Percentiles rank a stretch among this genome's conserved stretches.
Conservation (phyloP, 2,113 vertebrate species). For the Dissostichus mawsoni region DNA sequence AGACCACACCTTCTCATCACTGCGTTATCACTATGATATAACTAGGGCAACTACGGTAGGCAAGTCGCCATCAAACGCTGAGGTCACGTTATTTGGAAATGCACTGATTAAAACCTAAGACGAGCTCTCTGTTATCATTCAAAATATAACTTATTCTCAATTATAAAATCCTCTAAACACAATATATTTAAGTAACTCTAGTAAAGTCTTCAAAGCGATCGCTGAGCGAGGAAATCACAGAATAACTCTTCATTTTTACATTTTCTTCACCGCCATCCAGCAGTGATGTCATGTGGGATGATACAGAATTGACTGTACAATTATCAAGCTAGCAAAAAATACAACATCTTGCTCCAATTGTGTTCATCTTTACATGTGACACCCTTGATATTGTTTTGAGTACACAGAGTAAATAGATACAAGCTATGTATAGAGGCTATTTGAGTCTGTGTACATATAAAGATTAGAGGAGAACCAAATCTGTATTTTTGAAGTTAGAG, state of each 20-base stretch:
- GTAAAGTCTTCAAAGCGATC: conserved; percentile 36
- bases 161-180: conserved; percentile 75
- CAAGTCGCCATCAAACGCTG: conserved; percentile 42
- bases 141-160: conserved; percentile 71
- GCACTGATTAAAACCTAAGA: conserved; percentile 52
- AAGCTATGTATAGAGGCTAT: no score
- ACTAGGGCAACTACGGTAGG: conserved; percentile 24
- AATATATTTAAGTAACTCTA: conserved; percentile 64
- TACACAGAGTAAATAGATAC: no score
- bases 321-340: conserved; percentile 20
- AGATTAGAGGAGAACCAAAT: conserved; percentile 4
- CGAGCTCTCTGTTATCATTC: conserved; percentile 57
- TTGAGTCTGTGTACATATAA: conserved; percentile 3
- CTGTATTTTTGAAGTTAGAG: background rate
- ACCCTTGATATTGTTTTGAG: conserved; percentile 43
- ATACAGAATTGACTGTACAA: conserved; percentile 19
- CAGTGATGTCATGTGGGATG: background rate
- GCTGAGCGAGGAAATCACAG: conserved; percentile 44
- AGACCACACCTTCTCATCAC: conserved; percentile 29
- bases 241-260: conserved; percentile 16
- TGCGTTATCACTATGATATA: conserved; percentile 67
- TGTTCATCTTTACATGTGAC: conserved; percentile 10
- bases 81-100: conserved; percentile 66
- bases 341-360: conserved; percentile 14
- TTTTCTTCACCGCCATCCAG: conserved; percentile 24